phyloP scores from a whole-genome alignment of 2,797 vertebrate genomes.

The Pangasius mekongensis region DNA sequence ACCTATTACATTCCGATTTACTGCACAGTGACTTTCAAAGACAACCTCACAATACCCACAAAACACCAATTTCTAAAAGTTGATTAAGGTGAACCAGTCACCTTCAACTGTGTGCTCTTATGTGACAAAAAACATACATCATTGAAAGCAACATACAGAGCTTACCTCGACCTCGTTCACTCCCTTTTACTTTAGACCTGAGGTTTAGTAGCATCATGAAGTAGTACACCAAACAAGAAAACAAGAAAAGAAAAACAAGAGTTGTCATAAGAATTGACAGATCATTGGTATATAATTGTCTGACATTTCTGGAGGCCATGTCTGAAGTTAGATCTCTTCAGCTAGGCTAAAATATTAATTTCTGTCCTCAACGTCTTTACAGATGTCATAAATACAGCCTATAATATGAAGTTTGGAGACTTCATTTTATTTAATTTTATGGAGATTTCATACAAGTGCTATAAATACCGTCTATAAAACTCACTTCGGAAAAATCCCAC shows the following conservation, averaged over 20 bases:
- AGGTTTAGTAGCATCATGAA: constrained; percentile 12
- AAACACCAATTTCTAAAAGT: constrained; percentile 4
- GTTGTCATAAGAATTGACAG: background rate
- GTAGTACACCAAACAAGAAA: background rate
- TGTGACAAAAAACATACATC: background rate
- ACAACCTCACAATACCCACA: background rate
- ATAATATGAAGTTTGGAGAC: background rate
- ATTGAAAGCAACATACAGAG: background rate
- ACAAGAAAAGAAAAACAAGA: background rate
- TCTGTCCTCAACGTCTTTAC: background rate
- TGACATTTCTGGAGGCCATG: background rate
- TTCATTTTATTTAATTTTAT: background rate
- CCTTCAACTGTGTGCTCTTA: background rate
- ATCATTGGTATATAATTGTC: background rate
- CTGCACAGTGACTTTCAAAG: constrained; percentile 15
- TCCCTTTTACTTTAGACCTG: background rate
- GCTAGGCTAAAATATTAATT: background rate
- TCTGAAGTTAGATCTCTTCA: background rate
- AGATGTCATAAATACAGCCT: background rate
- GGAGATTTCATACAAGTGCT: background rate
- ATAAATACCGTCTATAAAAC: background rate
- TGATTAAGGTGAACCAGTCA: constrained; percentile 7
- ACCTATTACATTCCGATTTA: constrained; percentile 27
- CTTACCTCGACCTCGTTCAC: background rate
- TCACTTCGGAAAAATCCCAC: background rate